Percentiles rank a stretch among this genome's conserved stretches.
Evolutionary conservation across 2,113 vertebrate species (phyloP).

Genomic region (Vidua chalybeata): DNA sequence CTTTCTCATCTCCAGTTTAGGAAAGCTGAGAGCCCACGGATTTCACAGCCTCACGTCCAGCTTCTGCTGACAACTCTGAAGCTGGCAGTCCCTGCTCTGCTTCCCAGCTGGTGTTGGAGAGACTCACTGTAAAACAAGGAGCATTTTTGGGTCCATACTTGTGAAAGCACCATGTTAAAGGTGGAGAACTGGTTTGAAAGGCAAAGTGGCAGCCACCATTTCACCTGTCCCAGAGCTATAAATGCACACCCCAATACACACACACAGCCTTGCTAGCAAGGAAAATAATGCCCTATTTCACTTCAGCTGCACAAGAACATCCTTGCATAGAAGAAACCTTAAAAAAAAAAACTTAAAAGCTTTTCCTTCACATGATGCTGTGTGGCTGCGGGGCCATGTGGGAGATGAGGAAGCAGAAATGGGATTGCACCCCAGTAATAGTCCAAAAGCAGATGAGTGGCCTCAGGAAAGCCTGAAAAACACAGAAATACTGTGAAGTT

Average conservation of each 20-base stretch:
- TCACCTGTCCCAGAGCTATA: background rate
- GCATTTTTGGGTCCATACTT: background rate
- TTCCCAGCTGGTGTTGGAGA: background rate
- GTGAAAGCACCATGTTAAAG: background rate
- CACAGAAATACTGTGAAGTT: background rate
- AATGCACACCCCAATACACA: background rate
- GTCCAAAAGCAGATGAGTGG: background rate
- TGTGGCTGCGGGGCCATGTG: background rate
- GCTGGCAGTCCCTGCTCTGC: background rate
- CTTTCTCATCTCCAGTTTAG: background rate
- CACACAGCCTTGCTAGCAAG: background rate
- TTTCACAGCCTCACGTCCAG: background rate
- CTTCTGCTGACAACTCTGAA: background rate
- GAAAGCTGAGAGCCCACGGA: background rate
- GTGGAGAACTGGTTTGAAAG: background rate
- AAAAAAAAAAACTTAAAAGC: background rate
- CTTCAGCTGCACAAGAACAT: background rate
- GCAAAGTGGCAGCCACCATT: background rate
- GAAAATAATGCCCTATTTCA: background rate
- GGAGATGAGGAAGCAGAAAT: constrained; percentile 3
- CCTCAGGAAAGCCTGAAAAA: background rate
- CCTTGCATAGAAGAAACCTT: background rate
- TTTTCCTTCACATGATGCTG: background rate
- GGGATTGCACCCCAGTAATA: background rate
- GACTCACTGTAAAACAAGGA: background rate